Percentiles rank a stretch among this genome's conserved stretches.
Conservation (phyloP, 2,113 vertebrate genomes). For the Spermophilus dauricus region DNA sequence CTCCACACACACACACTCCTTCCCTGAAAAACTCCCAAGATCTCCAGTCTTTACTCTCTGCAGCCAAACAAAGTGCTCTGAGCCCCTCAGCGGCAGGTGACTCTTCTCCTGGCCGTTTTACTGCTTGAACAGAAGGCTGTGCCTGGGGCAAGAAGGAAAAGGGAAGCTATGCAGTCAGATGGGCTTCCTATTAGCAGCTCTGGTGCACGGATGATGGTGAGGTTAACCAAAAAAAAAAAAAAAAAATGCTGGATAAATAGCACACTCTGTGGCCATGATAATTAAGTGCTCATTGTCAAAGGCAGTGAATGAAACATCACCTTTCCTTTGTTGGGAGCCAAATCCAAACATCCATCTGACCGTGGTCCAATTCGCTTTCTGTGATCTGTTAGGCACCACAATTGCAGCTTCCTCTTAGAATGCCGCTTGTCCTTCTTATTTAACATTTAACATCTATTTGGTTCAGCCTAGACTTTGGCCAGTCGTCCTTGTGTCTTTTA, state of each 20-base stretch:
- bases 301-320: background rate
- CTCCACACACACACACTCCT: background rate
- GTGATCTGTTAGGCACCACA: background rate
- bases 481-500: background rate
- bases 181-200: background rate
- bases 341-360: background rate
- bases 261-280: background rate
- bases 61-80: background rate
- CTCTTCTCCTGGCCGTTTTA: background rate
- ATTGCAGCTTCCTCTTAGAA: accelerated
- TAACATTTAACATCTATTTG: background rate
- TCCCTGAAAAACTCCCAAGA: background rate
- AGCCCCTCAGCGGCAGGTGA: background rate
- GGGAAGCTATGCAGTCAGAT: accelerated
- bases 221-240: background rate
- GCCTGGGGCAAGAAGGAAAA: background rate
- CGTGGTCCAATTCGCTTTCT: background rate
- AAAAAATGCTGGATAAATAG: background rate
- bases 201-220: accelerated
- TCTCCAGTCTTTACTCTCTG: background rate
- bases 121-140: background rate
- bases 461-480: background rate
- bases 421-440: background rate
- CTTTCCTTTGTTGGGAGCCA: background rate
- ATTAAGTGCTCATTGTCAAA: background rate